phyloP scores from a whole-genome alignment of 2,888 invertebrate species.

The Craniophora ligustri region DNA sequence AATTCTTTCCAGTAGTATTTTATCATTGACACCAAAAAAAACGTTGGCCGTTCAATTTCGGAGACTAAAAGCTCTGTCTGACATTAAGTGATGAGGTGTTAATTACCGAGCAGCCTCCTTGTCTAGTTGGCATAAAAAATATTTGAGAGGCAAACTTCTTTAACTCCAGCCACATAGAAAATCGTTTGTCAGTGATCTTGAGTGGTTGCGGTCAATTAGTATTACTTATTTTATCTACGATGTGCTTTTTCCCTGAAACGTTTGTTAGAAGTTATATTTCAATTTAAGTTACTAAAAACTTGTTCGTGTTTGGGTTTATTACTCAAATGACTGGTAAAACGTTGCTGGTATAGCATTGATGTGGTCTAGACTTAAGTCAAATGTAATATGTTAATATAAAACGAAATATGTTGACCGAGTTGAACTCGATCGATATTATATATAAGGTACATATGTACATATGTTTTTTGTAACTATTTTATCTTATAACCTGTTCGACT shows the following conservation, averaged over 20 bases:
- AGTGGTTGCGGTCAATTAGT: conserved; percentile 24
- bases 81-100: conserved; percentile 46
- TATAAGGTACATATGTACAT: too few species aligned
- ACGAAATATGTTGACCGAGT: too few species aligned
- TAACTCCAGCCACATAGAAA: conserved; percentile 22
- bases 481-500: too few species aligned
- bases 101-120: conserved; percentile 37
- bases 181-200: conserved; percentile 25
- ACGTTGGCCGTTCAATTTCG: conserved; percentile 20
- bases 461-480: too few species aligned
- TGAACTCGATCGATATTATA: too few species aligned
- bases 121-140: conserved; percentile 25
- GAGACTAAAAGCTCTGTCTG: conserved; percentile 24
- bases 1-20: conserved; percentile 8
- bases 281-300: not conserved
- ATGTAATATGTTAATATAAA: not conserved
- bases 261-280: conserved; percentile 7
- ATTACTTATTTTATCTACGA: conserved; percentile 24
- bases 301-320: not conserved
- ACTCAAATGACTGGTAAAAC: not conserved
- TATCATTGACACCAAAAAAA: conserved; percentile 28
- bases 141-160: conserved; percentile 24
- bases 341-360: not conserved
- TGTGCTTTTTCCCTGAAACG: conserved; percentile 13
- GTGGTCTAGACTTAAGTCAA: not conserved